phyloP scores from a whole-genome alignment of 2,113 vertebrate species.

The Triplophysa rosa region DNA sequence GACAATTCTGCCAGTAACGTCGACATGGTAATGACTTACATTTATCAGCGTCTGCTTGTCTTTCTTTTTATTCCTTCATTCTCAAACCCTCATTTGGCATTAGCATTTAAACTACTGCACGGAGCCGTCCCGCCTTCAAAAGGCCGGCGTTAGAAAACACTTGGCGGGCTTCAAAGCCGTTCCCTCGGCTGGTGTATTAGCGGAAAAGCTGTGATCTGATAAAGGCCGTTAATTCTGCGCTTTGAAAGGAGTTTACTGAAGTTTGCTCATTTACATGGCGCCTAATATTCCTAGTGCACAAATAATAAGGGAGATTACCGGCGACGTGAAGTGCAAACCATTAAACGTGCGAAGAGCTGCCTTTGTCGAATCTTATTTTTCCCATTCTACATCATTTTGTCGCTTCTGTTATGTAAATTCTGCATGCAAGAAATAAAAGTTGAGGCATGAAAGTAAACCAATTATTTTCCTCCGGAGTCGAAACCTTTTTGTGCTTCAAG shows the following conservation, averaged over 20 bases:
- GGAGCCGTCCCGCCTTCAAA: slow-evolving; percentile 52
- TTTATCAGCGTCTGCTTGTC: slow-evolving; percentile 62
- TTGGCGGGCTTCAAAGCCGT: slow-evolving; percentile 56
- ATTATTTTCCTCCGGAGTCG: slow-evolving; percentile 35
- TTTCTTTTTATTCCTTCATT: slow-evolving; percentile 51
- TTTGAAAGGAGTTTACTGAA: slow-evolving; percentile 66
- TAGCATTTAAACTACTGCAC: slow-evolving; percentile 68
- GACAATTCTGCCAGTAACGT: slow-evolving; percentile 61
- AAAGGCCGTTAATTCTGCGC: slow-evolving; percentile 69
- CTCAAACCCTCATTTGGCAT: slow-evolving; percentile 62
- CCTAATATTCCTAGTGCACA: slow-evolving; percentile 46
- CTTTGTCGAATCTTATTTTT: slow-evolving; percentile 53
- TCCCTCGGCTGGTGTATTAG: slow-evolving; percentile 45
- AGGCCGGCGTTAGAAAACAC: slow-evolving; percentile 40
- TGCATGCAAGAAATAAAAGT: slow-evolving; percentile 1
- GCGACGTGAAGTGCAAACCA: slow-evolving; percentile 42
- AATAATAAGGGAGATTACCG: slow-evolving; percentile 51
- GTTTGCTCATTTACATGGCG: slow-evolving; percentile 62
- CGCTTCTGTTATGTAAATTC: slow-evolving; percentile 52
- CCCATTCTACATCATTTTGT: slow-evolving; percentile 35
- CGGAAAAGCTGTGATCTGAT: slow-evolving; percentile 65
- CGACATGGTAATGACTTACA: slow-evolving; percentile 63
- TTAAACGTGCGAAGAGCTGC: slow-evolving; percentile 32
- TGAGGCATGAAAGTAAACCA: slow-evolving; percentile 46
- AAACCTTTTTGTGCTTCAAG: slow-evolving; percentile 36